phyloP scores from a whole-genome alignment of 2,113 vertebrate genomes.

The Callospermophilus lateralis region DNA sequence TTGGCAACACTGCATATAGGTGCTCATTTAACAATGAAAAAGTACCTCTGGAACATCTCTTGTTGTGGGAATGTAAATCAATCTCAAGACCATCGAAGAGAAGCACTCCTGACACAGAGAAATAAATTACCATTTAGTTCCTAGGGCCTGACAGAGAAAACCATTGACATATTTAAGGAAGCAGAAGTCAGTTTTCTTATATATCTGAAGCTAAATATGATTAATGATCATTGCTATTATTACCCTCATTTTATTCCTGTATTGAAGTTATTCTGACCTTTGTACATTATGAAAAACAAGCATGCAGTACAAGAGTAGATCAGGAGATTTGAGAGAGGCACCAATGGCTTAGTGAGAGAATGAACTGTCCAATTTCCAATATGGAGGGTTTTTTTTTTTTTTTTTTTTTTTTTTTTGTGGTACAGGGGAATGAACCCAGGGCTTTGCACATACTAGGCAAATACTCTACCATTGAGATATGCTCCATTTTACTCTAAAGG shows the following conservation, averaged over 20 bases:
- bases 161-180: background rate
- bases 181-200: slow-evolving; percentile 40
- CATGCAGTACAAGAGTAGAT: background rate
- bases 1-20: slow-evolving; percentile 35
- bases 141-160: background rate
- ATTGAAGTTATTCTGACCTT: background rate
- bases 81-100: background rate
- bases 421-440: background rate
- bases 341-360: background rate
- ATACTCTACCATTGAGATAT: background rate
- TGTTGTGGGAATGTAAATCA: slow-evolving; percentile 30
- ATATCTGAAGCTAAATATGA: slow-evolving; percentile 45
- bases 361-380: background rate
- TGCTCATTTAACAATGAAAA: slow-evolving; percentile 61
- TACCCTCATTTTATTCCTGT: slow-evolving; percentile 14
- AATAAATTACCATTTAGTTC: slow-evolving; percentile 42
- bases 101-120: background rate
- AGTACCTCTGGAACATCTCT: background rate
- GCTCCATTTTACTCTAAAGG: too few relatives aligned
- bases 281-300: slow-evolving; percentile 16
- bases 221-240: slow-evolving; percentile 19
- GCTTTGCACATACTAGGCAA: background rate
- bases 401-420: background rate
- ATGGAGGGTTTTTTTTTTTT: background rate
- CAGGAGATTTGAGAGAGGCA: background rate